These are phyloP conservation scores for Brachionus sp. DNA, from an alignment of 1,140 invertebrate genomes.

Conservation along the genomic window DNA sequence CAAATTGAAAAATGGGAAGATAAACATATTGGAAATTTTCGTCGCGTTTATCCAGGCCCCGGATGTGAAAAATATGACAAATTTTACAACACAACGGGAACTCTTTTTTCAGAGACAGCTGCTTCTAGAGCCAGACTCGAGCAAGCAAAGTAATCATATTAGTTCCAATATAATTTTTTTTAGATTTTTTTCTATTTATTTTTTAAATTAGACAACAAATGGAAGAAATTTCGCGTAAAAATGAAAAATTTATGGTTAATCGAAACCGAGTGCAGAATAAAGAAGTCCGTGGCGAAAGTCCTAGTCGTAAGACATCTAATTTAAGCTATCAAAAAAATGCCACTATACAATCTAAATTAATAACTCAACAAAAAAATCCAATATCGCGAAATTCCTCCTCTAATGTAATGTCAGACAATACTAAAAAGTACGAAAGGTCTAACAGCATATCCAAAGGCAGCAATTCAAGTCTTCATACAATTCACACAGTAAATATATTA, in stretches of 20 bases:
- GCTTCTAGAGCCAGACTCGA: constrained; percentile 71
- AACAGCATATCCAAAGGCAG: constrained; percentile 12
- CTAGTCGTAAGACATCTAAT: neutral
- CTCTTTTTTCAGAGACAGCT: constrained; percentile 74
- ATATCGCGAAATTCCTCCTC: neutral
- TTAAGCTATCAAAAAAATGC: constrained; percentile 4
- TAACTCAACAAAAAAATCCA: constrained; percentile 1
- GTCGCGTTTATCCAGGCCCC: constrained; percentile 63
- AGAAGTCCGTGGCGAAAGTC: constrained; percentile 36
- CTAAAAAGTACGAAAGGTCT: constrained; percentile 7
- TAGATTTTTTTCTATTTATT: neutral
- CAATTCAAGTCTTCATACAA: neutral
- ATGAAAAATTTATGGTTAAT: constrained; percentile 39
- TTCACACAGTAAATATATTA: neutral
- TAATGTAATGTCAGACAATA: neutral
- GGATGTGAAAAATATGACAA: constrained; percentile 65
- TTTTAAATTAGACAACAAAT: constrained; percentile 41
- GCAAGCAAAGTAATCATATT: constrained; percentile 53
- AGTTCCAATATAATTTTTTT: neutral
- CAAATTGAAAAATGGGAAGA: constrained; percentile 73
- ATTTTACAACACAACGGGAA: constrained; percentile 71
- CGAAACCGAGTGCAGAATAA: neutral
- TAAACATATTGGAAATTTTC: constrained; percentile 71
- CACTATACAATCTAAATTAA: neutral
- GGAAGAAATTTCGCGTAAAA: constrained; percentile 45